Percentiles rank a stretch among this genome's conserved stretches.
Evolutionary conservation across 2,797 vertebrate genomes (phyloP).

Genomic region (Pangasius macronema): DNA sequence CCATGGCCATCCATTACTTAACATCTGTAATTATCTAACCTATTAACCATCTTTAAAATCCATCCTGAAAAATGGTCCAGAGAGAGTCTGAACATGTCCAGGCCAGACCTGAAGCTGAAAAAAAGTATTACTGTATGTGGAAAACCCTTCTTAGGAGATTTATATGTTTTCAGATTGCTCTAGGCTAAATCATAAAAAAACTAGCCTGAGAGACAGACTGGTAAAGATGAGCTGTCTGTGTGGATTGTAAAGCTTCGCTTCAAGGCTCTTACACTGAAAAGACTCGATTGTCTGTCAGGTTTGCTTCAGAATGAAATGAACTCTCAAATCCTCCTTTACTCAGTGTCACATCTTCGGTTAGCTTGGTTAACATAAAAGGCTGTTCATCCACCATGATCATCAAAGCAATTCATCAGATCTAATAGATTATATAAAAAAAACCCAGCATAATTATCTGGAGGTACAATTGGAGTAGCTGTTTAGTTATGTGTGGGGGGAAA

Average conservation of each 20-base stretch:
- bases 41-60: neutral
- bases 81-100: neutral
- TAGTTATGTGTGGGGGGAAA: neutral
- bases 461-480: neutral
- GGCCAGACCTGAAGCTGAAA: neutral
- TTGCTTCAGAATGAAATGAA: neutral
- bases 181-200: neutral
- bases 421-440: neutral
- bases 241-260: constrained; percentile 20
- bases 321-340: neutral
- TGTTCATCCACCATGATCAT: neutral
- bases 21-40: neutral
- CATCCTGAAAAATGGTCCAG: neutral
- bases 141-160: neutral
- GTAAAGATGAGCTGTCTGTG: constrained; percentile 4
- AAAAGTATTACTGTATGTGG: neutral
- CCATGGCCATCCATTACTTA: neutral
- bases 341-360: neutral
- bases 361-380: neutral
- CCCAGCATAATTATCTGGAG: neutral
- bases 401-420: neutral
- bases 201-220: neutral
- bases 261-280: constrained; percentile 19
- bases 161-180: neutral
- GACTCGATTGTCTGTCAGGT: neutral